Percentiles rank a stretch among this genome's conserved stretches.
phyloP scores from a whole-genome alignment of 1,140 invertebrate species.

The Megathymus violae region DNA sequence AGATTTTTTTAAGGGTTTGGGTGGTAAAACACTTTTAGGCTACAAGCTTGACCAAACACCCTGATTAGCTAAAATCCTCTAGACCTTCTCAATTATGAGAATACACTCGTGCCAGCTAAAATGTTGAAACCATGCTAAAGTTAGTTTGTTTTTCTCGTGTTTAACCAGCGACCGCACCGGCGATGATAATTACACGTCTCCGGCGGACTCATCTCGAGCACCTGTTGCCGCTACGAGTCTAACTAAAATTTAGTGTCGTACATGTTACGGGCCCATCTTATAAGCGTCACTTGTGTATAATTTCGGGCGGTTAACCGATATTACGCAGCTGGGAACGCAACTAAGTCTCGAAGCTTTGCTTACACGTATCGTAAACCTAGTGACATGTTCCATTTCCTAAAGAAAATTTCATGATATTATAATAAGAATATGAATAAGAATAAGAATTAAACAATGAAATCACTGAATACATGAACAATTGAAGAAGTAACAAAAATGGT shows the following conservation, averaged over 20 bases:
- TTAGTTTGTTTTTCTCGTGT: constrained; percentile 31
- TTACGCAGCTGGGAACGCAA: constrained; percentile 51
- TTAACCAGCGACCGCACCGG: constrained; percentile 23
- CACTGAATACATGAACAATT: too few species aligned
- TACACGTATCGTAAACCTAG: constrained; percentile 22
- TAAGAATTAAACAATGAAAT: constrained; percentile 10
- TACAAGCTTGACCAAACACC: too few species aligned
- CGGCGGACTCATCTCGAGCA: constrained; percentile 65
- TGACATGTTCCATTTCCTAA: constrained; percentile 6
- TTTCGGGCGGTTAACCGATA: constrained; percentile 70
- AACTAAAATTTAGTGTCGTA: constrained; percentile 79
- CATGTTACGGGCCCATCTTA: constrained; percentile 66
- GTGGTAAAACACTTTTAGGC: too few species aligned
- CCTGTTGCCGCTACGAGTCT: constrained; percentile 76
- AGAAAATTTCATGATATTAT: too few species aligned
- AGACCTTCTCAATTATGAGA: too few species aligned
- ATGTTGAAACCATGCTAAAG: too few species aligned
- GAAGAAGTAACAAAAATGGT: too few species aligned
- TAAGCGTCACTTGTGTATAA: constrained; percentile 75
- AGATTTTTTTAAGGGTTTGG: too few species aligned
- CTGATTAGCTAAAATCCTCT: too few species aligned
- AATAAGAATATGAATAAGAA: too few species aligned
- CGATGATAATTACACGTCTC: constrained; percentile 66
- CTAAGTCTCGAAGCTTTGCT: constrained; percentile 38
- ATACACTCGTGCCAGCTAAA: too few species aligned